A percentile compares a stretch with the other conserved stretches of the same genome.
Evolutionary conservation across 1,140 invertebrate species (phyloP).

Genomic region (Heliconius congener): DNA sequence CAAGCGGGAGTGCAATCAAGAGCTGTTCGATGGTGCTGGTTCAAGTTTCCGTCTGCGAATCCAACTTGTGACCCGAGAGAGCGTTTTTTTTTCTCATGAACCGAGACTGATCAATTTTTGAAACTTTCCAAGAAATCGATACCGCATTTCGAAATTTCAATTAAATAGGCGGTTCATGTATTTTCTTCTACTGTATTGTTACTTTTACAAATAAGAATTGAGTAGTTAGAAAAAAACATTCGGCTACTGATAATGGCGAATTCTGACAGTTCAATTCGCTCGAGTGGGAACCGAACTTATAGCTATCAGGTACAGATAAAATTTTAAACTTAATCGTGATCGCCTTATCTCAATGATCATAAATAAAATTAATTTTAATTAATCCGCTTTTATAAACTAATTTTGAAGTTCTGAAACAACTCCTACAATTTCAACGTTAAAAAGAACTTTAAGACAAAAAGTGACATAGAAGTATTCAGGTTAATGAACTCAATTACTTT

Average conservation of each 20-base stretch:
- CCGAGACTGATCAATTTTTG: conserved; percentile 67
- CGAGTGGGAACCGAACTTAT: too few species aligned
- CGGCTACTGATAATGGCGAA: too few species aligned
- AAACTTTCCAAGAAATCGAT: conserved; percentile 61
- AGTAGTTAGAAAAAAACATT: too few species aligned
- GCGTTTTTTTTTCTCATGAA: conserved; percentile 48
- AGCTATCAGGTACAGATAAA: too few species aligned
- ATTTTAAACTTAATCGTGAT: too few species aligned
- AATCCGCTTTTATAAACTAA: too few species aligned
- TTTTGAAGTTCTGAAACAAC: too few species aligned
- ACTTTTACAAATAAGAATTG: background rate
- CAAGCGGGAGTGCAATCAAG: conserved; percentile 68
- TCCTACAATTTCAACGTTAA: too few species aligned
- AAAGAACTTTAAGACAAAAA: too few species aligned
- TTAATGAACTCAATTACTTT: background rate
- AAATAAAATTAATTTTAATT: too few species aligned
- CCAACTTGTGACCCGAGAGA: conserved; percentile 55
- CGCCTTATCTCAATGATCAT: too few species aligned
- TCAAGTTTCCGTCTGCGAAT: conserved; percentile 51
- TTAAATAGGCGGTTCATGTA: background rate
- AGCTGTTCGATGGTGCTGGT: conserved; percentile 53
- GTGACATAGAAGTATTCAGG: background rate
- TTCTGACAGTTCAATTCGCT: too few species aligned
- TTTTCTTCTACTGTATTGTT: background rate
- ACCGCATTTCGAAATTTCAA: conserved; percentile 35